Conservation (phyloP, 2,797 vertebrate genomes). For the Pipistrellus kuhlii region DNA sequence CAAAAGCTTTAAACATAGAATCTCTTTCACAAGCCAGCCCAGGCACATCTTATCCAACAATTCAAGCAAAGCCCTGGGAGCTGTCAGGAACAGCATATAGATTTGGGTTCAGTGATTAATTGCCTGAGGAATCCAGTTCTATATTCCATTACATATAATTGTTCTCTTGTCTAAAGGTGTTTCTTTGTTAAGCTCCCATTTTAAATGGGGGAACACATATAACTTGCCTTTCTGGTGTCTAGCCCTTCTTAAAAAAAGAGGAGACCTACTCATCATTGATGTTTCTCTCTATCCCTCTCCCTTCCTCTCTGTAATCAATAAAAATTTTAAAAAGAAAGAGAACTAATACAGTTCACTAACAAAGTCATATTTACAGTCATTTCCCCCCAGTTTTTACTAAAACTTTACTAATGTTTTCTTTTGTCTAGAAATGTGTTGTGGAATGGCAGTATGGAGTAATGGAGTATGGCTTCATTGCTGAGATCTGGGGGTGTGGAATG, state of each 20-base stretch:
- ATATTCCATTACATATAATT: constrained; percentile 11
- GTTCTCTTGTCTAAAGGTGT: constrained; percentile 46
- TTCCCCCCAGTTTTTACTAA: background rate
- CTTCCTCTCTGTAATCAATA: no score
- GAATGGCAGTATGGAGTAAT: background rate
- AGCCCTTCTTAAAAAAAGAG: constrained; percentile 41
- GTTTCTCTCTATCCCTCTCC: no score
- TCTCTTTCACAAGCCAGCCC: constrained; percentile 41
- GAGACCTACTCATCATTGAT: background rate
- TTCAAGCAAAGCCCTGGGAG: constrained; percentile 4
- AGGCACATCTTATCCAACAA: constrained; percentile 36
- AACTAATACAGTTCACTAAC: background rate
- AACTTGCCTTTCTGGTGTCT: constrained; percentile 32
- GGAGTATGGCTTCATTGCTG: constrained; percentile 4
- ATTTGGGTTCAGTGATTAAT: constrained; percentile 26
- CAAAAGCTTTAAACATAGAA: constrained; percentile 1
- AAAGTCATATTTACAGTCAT: background rate
- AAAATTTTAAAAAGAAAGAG: background rate
- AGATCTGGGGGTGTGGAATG: background rate
- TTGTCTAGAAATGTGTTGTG: background rate
- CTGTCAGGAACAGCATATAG: constrained; percentile 48
- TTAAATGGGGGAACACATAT: background rate
- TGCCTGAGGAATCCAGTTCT: constrained; percentile 24
- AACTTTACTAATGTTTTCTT: constrained; percentile 28
- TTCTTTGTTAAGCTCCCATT: constrained; percentile 40